phyloP scores from a whole-genome alignment of 2,113 vertebrate genomes.

The Hyaena hyaena region DNA sequence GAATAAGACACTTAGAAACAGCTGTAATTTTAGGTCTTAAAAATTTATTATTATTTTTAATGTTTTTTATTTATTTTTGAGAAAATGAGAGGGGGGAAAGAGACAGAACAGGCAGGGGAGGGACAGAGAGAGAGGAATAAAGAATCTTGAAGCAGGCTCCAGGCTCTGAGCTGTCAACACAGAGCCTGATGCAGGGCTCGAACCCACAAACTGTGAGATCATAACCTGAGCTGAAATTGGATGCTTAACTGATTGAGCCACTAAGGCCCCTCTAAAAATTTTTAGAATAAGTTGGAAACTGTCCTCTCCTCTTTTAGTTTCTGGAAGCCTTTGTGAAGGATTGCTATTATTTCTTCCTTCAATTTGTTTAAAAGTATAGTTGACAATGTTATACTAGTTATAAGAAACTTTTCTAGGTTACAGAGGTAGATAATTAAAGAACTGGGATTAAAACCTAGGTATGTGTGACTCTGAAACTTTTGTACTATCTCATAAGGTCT shows the following conservation, averaged over 20 bases:
- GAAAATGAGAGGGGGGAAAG: no score
- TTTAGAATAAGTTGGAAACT: no score
- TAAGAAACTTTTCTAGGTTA: neutral
- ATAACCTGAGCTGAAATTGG: neutral
- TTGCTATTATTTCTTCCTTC: no score
- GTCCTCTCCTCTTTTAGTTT: no score
- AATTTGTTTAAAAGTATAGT: no score
- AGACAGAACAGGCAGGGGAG: no score
- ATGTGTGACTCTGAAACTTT: neutral
- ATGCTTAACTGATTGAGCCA: neutral
- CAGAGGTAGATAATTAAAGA: neutral
- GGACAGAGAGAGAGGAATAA: neutral
- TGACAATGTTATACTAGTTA: no score
- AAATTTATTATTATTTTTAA: neutral
- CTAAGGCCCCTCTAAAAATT: neutral
- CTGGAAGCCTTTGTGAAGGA: no score
- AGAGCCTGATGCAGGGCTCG: neutral
- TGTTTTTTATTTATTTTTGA: no score
- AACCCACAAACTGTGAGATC: neutral
- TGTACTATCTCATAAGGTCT: neutral
- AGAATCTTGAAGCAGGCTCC: neutral
- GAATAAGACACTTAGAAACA: neutral
- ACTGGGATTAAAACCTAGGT: neutral
- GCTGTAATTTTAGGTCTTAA: neutral
- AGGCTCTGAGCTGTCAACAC: no score